Base-by-base conservation (phyloP, 2,888 invertebrate species). In the Oscheius sp. region DNA sequence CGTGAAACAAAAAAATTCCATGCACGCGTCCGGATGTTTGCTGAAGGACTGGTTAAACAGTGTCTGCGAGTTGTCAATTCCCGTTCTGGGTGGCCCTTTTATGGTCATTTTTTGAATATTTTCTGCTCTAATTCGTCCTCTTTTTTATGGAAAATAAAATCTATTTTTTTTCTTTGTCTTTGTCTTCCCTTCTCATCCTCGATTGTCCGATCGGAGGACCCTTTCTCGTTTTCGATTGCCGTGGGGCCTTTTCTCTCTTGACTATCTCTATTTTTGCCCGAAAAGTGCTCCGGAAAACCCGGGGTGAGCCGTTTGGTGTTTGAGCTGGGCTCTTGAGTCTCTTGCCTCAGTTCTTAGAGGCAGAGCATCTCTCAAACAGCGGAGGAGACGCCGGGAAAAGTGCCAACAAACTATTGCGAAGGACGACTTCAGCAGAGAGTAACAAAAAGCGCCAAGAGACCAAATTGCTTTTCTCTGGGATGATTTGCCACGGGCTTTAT, bases 321-420 rank as follows among this genome's bases (percentile, higher is more conserved):
- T 64, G 64, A 64, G 64, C 64, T 34, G 25, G 34, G 34, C 64
- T 50, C 64, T 64, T 50, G 50, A 64, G n/a, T n/a, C n/a, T n/a
- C n/a, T n/a, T n/a, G n/a, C n/a, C n/a, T n/a, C n/a, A n/a, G n/a
- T n/a, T n/a, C n/a, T n/a, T n/a, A n/a, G n/a, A n/a, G n/a, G 48
- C 48, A 64, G 50, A 64, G 64, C 64, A 50, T 64, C 64, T 64
- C 64, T 64, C 64, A 64, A 64, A 64, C 64, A 64, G 31, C 64
- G 45, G 55, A 27, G 42, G 31, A 15, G 42, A 17, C 23, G 29
- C 37, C 61, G 61, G 45, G 61, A 61, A 55, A 61, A 61, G 61
- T 61, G 61, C 61, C 61, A 61, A 61, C 61, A 61, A 61, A 61
- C 45, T 33, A 55, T 55, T 55, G 55, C 55, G 55, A 37, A n/a